These are phyloP conservation scores for Perognathus longimembris DNA, from an alignment of 2,113 vertebrate species.

Conservation along the genomic window DNA sequence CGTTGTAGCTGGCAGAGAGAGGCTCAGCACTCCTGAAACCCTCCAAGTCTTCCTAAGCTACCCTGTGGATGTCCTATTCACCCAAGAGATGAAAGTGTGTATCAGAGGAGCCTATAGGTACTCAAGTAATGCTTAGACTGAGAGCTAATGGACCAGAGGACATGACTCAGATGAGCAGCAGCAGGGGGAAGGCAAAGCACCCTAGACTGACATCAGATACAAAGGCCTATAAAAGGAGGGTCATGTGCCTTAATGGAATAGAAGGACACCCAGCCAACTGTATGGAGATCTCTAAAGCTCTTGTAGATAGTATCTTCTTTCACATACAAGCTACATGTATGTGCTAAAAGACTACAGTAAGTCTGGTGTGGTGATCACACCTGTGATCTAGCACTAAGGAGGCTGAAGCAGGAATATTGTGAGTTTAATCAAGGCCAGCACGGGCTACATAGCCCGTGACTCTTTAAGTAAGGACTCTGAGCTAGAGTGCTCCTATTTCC, in stretches of 20 bases:
- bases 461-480: not conserved
- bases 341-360: not conserved
- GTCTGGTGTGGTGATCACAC: not conserved
- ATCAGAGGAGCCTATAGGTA: not conserved
- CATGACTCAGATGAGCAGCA: not conserved
- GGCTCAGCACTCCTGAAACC: not conserved
- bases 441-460: too few species aligned
- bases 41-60: not conserved
- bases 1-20: not conserved
- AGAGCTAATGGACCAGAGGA: not conserved
- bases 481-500: not conserved
- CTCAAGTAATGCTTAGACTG: not conserved
- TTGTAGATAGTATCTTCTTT: not conserved
- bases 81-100: not conserved
- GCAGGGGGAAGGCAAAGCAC: fast-evolving
- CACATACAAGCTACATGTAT: not conserved
- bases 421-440: too few species aligned
- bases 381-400: too few species aligned
- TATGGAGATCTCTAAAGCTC: not conserved
- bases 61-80: not conserved
- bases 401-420: too few species aligned
- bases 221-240: not conserved
- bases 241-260: not conserved
- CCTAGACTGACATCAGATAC: not conserved
- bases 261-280: not conserved